phyloP scores from a whole-genome alignment of 2,797 vertebrate genomes.

The Sciurus carolinensis region DNA sequence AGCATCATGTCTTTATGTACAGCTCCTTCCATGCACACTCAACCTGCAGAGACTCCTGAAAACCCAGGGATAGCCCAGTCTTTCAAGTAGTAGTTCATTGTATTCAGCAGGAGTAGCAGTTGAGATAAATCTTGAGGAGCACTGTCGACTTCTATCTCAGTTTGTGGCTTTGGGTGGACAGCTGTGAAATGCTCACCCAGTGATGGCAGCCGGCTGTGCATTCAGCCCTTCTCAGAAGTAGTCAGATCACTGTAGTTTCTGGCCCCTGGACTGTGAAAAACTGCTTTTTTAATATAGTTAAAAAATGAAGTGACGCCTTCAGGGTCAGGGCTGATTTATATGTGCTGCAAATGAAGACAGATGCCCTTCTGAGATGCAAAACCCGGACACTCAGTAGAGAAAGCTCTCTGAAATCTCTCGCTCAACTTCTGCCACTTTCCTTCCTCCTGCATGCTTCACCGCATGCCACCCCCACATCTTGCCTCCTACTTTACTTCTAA shows the following conservation, averaged over 20 bases:
- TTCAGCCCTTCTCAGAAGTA: neutral
- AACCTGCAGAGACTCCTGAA: neutral
- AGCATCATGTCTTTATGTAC: neutral
- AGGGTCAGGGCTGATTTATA: neutral
- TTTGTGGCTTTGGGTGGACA: neutral
- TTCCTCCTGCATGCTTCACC: neutral
- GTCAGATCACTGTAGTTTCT: neutral
- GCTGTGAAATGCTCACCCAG: neutral
- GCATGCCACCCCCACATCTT: conserved; percentile 47
- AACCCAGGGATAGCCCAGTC: neutral
- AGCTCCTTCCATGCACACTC: neutral
- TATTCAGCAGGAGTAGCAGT: neutral
- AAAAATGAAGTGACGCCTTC: neutral
- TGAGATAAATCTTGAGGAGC: neutral
- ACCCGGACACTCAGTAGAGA: neutral
- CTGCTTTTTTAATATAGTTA: neutral
- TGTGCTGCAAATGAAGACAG: conserved; percentile 22
- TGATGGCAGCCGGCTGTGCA: too few relatives aligned
- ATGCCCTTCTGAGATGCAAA: neutral
- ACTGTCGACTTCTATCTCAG: neutral
- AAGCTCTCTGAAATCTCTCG: neutral
- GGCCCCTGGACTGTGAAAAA: neutral
- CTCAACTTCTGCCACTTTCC: conserved; percentile 15
- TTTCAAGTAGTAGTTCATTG: neutral
- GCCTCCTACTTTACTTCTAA: conserved; percentile 72